phyloP scores from a whole-genome alignment of 1,140 invertebrate species.

The Oedothorax gibbosus region DNA sequence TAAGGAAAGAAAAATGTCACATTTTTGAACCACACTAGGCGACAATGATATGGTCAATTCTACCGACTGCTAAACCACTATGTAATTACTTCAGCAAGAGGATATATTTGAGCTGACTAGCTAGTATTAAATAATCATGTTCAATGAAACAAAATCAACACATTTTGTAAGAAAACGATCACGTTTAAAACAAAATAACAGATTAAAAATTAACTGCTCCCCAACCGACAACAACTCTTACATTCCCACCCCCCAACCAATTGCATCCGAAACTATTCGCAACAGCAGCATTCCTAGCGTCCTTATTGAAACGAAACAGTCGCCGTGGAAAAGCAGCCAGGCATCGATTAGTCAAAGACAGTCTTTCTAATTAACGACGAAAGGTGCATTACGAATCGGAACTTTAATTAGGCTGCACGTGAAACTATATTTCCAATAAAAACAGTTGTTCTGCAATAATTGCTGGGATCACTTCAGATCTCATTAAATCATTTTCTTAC shows the following conservation, averaged over 20 bases:
- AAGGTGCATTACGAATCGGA: constrained; percentile 56
- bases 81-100: too few species aligned
- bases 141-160: too few species aligned
- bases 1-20: too few species aligned
- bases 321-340: constrained; percentile 10
- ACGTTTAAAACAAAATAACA: too few species aligned
- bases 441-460: constrained; percentile 58
- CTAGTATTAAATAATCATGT: too few species aligned
- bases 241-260: constrained; percentile 19
- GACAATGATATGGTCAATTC: too few species aligned
- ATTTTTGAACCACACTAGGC: too few species aligned
- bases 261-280: constrained; percentile 50
- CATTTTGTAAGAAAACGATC: too few species aligned
- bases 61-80: too few species aligned
- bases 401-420: constrained; percentile 44
- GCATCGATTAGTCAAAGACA: constrained; percentile 49
- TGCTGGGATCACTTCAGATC: constrained; percentile 51
- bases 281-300: constrained; percentile 37
- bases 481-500: constrained; percentile 54
- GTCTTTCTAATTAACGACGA: constrained; percentile 57
- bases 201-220: too few species aligned
- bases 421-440: constrained; percentile 60
- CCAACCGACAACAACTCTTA: too few species aligned
- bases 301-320: constrained; percentile 52
- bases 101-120: too few species aligned